These are phyloP conservation scores for Lepas anatifera DNA, from an alignment of 2,888 invertebrate genomes.

Conservation along the genomic window DNA sequence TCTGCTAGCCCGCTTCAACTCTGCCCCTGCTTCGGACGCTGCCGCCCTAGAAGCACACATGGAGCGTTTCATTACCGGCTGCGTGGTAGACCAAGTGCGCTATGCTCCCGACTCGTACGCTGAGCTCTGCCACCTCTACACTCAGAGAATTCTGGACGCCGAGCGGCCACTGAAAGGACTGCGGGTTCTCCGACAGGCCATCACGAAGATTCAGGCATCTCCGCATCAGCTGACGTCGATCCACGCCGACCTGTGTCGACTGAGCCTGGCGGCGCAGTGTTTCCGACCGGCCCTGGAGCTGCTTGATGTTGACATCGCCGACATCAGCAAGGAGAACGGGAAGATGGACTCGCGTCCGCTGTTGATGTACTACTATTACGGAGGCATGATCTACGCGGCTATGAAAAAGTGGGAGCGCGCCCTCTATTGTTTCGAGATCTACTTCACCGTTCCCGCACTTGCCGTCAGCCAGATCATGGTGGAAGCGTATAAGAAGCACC, in stretches of 20 bases:
- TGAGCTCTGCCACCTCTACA: constrained; percentile 73
- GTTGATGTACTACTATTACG: constrained; percentile 89
- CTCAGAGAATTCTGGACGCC: constrained; percentile 60
- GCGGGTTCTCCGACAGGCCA: constrained; percentile 63
- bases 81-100: constrained; percentile 24
- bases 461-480: constrained; percentile 94
- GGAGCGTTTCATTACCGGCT: constrained; percentile 22
- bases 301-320: constrained; percentile 79
- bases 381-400: constrained; percentile 92
- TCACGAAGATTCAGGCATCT: constrained; percentile 67
- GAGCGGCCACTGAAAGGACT: constrained; percentile 73
- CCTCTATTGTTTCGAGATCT: constrained; percentile 90
- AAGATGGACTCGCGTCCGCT: constrained; percentile 79
- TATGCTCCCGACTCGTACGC: constrained; percentile 51
- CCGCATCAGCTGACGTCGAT: constrained; percentile 86
- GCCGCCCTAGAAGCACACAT: constrained; percentile 25
- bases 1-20: constrained; percentile 65
- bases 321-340: constrained; percentile 74
- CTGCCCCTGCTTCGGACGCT: constrained; percentile 25
- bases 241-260: constrained; percentile 84
- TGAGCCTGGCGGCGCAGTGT: constrained; percentile 80
- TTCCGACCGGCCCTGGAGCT: constrained; percentile 81
- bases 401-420: constrained; percentile 86
- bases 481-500: constrained; percentile 93
- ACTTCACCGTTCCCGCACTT: constrained; percentile 84